These are phyloP conservation scores for Odontamblyopus lacepedii DNA, from an alignment of 2,797 vertebrate species.

Conservation along the genomic window DNA sequence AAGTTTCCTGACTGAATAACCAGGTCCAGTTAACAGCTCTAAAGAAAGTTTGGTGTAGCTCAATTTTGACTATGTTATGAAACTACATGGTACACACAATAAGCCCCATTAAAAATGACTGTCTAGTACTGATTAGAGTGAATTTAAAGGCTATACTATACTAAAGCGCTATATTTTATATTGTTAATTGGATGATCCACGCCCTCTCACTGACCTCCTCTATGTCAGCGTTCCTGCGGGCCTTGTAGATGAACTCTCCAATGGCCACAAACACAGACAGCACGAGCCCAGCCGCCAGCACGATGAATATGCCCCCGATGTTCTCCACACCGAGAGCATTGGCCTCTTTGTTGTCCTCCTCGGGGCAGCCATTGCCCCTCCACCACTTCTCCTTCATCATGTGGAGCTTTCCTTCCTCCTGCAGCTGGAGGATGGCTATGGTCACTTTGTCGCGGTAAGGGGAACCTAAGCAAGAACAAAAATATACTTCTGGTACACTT, in stretches of 20 bases:
- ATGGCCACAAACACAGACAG: constrained; percentile 97
- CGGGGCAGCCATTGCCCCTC: constrained; percentile 94
- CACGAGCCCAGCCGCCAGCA: constrained; percentile 93
- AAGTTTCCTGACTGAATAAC: too few relatives aligned
- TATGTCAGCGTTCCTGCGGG: constrained; percentile 89
- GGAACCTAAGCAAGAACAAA: constrained; percentile 78
- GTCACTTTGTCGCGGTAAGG: constrained; percentile 97
- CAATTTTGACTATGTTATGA: too few relatives aligned
- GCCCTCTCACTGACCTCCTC: constrained; percentile 87
- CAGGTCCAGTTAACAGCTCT: too few relatives aligned
- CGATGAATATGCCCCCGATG: constrained; percentile 97
- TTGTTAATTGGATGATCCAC: background rate
- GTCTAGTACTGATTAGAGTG: background rate
- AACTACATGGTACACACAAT: too few relatives aligned
- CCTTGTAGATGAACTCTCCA: constrained; percentile 96
- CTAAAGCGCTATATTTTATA: background rate
- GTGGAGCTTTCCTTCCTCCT: constrained; percentile 97
- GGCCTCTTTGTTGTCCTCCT: constrained; percentile 96
- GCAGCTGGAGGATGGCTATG: constrained; percentile 96
- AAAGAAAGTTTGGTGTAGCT: too few relatives aligned
- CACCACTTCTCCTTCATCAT: constrained; percentile 99
- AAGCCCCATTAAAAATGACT: background rate
- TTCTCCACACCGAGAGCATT: constrained; percentile 95
- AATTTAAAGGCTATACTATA: background rate
- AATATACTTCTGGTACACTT: background rate